These are phyloP conservation scores for Calliopsis andreniformis DNA, from an alignment of 1,140 invertebrate genomes.

Conservation along the genomic window DNA sequence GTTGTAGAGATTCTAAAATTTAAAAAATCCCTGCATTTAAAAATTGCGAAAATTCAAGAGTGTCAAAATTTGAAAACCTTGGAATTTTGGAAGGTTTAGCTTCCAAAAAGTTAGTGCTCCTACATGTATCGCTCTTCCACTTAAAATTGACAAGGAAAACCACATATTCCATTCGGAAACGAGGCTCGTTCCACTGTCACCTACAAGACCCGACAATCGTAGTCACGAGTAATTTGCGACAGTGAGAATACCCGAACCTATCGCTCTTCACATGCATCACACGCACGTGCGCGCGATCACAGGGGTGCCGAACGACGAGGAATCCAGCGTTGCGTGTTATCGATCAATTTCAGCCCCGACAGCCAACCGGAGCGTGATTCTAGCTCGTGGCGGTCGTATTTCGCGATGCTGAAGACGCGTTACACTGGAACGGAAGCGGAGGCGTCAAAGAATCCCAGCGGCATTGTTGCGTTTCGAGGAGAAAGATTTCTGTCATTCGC, in stretches of 20 bases:
- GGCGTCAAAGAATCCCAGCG: constrained; percentile 29
- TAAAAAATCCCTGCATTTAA: too few relatives aligned
- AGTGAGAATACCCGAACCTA: neutral
- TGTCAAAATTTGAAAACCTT: too few relatives aligned
- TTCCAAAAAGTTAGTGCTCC: too few relatives aligned
- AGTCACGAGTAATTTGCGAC: neutral
- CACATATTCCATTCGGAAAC: too few relatives aligned
- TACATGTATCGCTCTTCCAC: too few relatives aligned
- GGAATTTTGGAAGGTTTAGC: too few relatives aligned
- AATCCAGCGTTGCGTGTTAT: constrained; percentile 39
- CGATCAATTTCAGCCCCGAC: constrained; percentile 47
- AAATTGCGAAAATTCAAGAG: too few relatives aligned
- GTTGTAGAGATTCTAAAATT: too few relatives aligned
- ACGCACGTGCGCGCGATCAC: constrained; percentile 17
- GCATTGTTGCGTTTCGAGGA: constrained; percentile 38
- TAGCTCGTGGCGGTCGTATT: constrained; percentile 1
- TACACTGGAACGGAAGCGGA: neutral
- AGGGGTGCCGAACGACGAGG: constrained; percentile 4
- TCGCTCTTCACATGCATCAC: neutral
- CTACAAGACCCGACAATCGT: too few relatives aligned
- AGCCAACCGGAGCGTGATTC: constrained; percentile 3
- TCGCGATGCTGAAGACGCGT: constrained; percentile 21
- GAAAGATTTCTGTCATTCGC: constrained; percentile 26
- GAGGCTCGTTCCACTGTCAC: too few relatives aligned
- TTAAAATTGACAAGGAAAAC: too few relatives aligned